Base-by-base conservation (phyloP, 2,797 vertebrate species). In the Danionella dracula region DNA sequence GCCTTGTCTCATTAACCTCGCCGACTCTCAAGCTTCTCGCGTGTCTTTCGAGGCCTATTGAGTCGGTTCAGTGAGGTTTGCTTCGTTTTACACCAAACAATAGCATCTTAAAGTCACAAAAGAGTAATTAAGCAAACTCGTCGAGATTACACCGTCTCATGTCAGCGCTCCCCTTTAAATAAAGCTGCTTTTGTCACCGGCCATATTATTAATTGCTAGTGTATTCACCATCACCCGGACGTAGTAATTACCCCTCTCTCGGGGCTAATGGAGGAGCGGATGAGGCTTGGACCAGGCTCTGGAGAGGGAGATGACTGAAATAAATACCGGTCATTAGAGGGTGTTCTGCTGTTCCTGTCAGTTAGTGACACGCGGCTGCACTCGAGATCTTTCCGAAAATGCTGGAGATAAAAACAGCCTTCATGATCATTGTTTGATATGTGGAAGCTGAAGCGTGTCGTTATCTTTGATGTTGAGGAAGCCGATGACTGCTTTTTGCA, bases 311-410 rank as follows among this genome's bases (percentile, higher is more conserved):
- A 82, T 78, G 83, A 79, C 68, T 79, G 69, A 84, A 86, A 87
- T 88, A 86, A 89, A 89, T 87, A 87, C 82, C 76, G 67, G 79
- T 79, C 83, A 86, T 87, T 86, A 85, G 76, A 66, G 50, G 35
- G 58, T 61, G 66, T 73, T 72, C 13, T 78, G 21, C 37, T 66
- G 70, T 61, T 82, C 76, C 81, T 81, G 46, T 56, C 53, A 56
- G 55, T 73, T 73, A 70, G 48, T 61, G 16, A 27, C 20, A 60
- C 51, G 61, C 40, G 49, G 51, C 27, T 40, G 37, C 38, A 13
- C 19, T 34, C 3, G 10, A 2, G 46, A 35, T 68, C 72, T 45
- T 64, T 70, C 46, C 75, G 46, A n/a, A n/a, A 72, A 42, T 79
- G 81, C 78, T 84, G 66, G 72, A 75, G 66, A 84, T 80, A 83